Evolutionary conservation across 2,797 vertebrate species (phyloP).

Genomic region (Geotrypetes seraphini): DNA sequence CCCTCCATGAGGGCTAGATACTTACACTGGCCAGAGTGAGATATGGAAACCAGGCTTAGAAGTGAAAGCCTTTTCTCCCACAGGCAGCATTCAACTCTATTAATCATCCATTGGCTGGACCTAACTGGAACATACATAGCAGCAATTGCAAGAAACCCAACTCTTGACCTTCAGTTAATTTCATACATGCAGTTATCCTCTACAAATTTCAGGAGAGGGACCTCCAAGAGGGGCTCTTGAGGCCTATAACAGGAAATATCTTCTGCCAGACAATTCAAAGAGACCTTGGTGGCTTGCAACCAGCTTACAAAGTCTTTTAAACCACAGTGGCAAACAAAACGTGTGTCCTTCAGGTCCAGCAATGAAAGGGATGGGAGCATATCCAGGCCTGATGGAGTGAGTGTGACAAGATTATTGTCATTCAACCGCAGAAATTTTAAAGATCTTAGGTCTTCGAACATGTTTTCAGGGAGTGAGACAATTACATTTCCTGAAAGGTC

Average conservation of each 20-base stretch:
- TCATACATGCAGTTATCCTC: background rate
- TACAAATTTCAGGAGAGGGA: background rate
- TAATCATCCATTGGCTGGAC: too few relatives aligned
- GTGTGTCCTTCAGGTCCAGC: constrained; percentile 5
- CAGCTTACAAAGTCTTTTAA: background rate
- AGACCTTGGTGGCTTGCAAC: background rate
- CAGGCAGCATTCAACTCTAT: too few relatives aligned
- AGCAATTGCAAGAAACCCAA: background rate
- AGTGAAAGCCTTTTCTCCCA: background rate
- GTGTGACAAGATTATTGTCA: constrained; percentile 10
- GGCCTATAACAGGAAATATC: background rate
- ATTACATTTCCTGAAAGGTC: constrained; percentile 14
- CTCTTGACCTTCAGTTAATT: too few relatives aligned
- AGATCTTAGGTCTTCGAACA: background rate
- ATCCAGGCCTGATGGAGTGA: background rate
- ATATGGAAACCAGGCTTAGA: background rate
- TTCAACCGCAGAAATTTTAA: constrained; percentile 3
- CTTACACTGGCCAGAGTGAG: background rate
- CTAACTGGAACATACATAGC: too few relatives aligned
- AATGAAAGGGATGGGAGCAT: background rate
- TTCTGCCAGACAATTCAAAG: background rate
- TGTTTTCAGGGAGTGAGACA: background rate
- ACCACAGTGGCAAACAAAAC: constrained; percentile 9
- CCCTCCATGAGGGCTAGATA: too few relatives aligned
- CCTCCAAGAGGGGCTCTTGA: background rate